These are phyloP conservation scores for Lycocerus yunnanus DNA, from an alignment of 2,888 invertebrate genomes.

Conservation along the genomic window DNA sequence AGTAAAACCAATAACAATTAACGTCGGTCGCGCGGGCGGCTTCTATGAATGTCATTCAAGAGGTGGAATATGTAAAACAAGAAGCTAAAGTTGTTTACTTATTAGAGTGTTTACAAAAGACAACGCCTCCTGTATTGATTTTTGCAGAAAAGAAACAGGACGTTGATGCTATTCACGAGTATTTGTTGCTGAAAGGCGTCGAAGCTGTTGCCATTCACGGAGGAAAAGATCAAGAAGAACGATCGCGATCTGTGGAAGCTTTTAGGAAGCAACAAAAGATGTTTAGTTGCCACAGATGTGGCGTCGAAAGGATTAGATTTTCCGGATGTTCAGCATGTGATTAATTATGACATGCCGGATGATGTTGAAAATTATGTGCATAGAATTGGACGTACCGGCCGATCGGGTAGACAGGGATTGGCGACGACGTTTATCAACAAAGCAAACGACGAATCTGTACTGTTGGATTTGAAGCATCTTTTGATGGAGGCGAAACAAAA, in stretches of 20 bases:
- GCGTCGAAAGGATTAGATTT: slow-evolving; percentile 99
- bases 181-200: slow-evolving; percentile 92
- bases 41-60: slow-evolving; percentile 93
- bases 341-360: slow-evolving; percentile 99
- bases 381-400: slow-evolving; percentile 87
- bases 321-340: slow-evolving; percentile 95
- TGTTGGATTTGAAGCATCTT: slow-evolving; percentile 93
- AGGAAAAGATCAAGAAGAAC: slow-evolving; percentile 98
- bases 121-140: slow-evolving; percentile 93
- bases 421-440: slow-evolving; percentile 98
- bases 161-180: slow-evolving; percentile 98
- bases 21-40: slow-evolving; percentile 99
- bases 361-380: slow-evolving; percentile 97
- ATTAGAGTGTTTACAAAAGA: slow-evolving; percentile 93
- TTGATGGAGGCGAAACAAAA: slow-evolving; percentile 93
- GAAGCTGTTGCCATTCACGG: slow-evolving; percentile 99
- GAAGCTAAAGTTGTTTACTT: slow-evolving; percentile 96
- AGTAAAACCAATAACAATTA: slow-evolving; percentile 96
- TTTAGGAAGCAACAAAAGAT: slow-evolving; percentile 92
- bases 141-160: slow-evolving; percentile 99
- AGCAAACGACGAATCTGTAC: slow-evolving; percentile 90
- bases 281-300: slow-evolving; percentile 99
- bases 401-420: slow-evolving; percentile 86
- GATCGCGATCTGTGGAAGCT: slow-evolving; percentile 92
- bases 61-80: slow-evolving; percentile 96